phyloP scores from a whole-genome alignment of 1,140 invertebrate species.

The Chymomyza costata region DNA sequence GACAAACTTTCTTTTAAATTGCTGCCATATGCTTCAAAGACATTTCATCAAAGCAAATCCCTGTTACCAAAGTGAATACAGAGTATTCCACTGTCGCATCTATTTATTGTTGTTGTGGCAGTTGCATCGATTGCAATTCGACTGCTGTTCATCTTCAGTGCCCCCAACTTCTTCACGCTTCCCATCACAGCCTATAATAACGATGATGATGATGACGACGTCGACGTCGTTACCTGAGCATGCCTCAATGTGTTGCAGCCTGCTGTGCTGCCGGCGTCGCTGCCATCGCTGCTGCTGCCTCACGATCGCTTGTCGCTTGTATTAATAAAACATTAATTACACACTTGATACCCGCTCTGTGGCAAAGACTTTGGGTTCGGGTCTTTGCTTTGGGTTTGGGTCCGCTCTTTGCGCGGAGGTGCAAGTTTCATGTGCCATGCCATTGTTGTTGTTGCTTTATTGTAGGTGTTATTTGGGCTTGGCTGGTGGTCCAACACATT shows the following conservation, averaged over 20 bases:
- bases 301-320: conserved; percentile 75
- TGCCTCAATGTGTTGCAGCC: conserved; percentile 13
- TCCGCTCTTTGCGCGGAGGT: too few species aligned
- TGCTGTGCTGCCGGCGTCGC: conserved; percentile 14
- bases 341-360: conserved; percentile 65
- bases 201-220: too few species aligned
- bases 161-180: neutral
- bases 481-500: conserved; percentile 65
- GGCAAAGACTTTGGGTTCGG: conserved; percentile 19
- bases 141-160: conserved; percentile 73
- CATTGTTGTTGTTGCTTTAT: conserved; percentile 36
- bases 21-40: too few species aligned
- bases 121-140: conserved; percentile 74
- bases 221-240: conserved; percentile 33
- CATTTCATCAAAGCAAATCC: too few species aligned
- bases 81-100: too few species aligned
- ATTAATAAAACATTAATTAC: conserved; percentile 76
- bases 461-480: conserved; percentile 62
- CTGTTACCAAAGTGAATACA: too few species aligned
- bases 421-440: neutral
- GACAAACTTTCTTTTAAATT: too few species aligned
- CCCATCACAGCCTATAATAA: too few species aligned
- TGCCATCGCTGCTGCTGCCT: conserved; percentile 2
- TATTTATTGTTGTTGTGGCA: too few species aligned
- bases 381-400: conserved; percentile 1